Percentiles rank a stretch among this genome's conserved stretches.
These are phyloP conservation scores for Megalurothrips usitatus DNA, from an alignment of 2,888 invertebrate genomes.

Conservation along the genomic window DNA sequence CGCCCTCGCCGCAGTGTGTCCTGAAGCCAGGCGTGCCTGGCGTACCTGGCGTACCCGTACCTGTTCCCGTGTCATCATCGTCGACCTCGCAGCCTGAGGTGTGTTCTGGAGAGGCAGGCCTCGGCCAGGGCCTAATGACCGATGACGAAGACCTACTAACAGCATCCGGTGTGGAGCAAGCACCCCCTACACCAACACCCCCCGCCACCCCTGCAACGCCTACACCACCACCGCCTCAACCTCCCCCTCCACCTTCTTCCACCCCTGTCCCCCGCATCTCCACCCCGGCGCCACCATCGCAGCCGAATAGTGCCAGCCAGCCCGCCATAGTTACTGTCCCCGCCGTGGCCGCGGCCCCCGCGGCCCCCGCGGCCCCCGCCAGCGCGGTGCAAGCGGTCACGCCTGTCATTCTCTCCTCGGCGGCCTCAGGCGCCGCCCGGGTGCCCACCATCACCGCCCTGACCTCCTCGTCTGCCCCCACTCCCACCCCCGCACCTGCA, in stretches of 20 bases:
- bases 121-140: not conserved
- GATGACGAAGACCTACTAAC: conserved; percentile 36
- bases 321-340: conserved; percentile 32
- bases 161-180: conserved; percentile 43
- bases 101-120: conserved; percentile 31
- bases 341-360: not conserved
- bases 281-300: conserved; percentile 40
- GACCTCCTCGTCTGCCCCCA: conserved; percentile 36
- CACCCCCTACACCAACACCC: conserved; percentile 35
- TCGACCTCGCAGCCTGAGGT: conserved; percentile 29
- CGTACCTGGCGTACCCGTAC: not conserved
- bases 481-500: conserved; percentile 42
- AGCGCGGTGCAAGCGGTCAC: conserved; percentile 18
- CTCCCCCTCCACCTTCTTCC: conserved; percentile 41
- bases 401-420: conserved; percentile 42
- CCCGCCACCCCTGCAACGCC: conserved; percentile 31
- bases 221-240: conserved; percentile 30
- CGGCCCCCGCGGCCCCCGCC: conserved; percentile 29
- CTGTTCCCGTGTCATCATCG: not conserved
- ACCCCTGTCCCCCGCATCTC: conserved; percentile 44
- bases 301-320: conserved; percentile 38
- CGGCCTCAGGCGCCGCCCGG: conserved; percentile 42
- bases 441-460: conserved; percentile 31
- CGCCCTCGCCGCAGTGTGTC: conserved; percentile 33
- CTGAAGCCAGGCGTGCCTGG: conserved; percentile 9